These are phyloP conservation scores for Tinea trinotella DNA, from an alignment of 2,888 invertebrate genomes.

Conservation along the genomic window DNA sequence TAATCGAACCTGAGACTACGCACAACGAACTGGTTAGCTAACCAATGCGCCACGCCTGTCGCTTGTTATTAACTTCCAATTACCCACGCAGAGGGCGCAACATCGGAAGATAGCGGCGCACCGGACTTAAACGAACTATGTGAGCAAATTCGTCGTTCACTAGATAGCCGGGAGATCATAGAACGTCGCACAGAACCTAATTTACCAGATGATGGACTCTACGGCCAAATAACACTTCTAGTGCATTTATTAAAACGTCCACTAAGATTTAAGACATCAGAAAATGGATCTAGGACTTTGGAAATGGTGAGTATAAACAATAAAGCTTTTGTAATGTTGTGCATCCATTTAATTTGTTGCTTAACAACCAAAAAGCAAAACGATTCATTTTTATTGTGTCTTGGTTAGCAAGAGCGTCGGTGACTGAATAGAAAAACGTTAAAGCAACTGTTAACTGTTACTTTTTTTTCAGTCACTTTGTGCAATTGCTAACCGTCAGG, in stretches of 20 bases:
- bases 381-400: not conserved
- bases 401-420: not conserved
- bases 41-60: no score
- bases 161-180: conserved; percentile 83
- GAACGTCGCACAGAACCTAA: conserved; percentile 86
- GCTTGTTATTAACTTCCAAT: no score
- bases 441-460: no score
- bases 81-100: conserved; percentile 60
- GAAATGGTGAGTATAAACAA: conserved; percentile 64
- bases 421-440: no score
- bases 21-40: no score
- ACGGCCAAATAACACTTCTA: conserved; percentile 88
- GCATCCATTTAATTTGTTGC: no score
- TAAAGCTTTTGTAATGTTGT: not conserved
- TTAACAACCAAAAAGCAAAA: no score
- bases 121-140: conserved; percentile 80
- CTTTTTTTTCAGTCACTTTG: no score
- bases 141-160: conserved; percentile 80
- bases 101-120: conserved; percentile 61
- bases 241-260: conserved; percentile 92
- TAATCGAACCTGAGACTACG: no score
- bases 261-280: conserved; percentile 86
- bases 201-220: conserved; percentile 91
- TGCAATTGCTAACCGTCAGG: no score
- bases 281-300: conserved; percentile 79